These are phyloP conservation scores for Blastomussa wellsi DNA, from an alignment of 92 coral and sea anemone species.

Conservation along the genomic window DNA sequence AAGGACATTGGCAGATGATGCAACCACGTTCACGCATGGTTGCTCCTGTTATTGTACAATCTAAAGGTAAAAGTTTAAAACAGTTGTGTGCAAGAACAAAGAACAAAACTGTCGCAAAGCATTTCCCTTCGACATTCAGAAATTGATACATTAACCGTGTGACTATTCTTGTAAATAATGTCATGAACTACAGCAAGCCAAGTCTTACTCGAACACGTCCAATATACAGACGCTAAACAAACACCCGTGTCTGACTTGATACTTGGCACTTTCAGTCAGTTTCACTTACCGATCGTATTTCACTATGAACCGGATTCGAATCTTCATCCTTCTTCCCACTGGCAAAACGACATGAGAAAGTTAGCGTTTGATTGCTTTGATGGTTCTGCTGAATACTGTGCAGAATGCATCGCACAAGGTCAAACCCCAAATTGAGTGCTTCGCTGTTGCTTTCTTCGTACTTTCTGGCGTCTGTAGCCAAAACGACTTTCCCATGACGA, in stretches of 20 bases:
- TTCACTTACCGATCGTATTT: slow-evolving; percentile 72
- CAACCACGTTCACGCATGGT: slow-evolving; percentile 15
- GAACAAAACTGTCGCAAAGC: neutral
- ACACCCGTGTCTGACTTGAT: neutral
- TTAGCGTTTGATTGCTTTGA: slow-evolving; percentile 33
- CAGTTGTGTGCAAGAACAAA: slow-evolving; percentile 1
- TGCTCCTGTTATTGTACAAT: neutral
- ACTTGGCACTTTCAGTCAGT: neutral
- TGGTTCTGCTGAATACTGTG: slow-evolving; percentile 34
- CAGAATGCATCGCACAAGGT: slow-evolving; percentile 56
- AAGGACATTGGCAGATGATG: neutral
- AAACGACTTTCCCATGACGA: slow-evolving; percentile 34
- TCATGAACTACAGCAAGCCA: neutral
- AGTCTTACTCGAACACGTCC: neutral
- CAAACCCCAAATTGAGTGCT: slow-evolving; percentile 56
- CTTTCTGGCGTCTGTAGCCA: slow-evolving; percentile 19
- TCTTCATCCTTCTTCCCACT: slow-evolving; percentile 52
- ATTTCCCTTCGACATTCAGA: neutral
- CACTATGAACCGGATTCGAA: slow-evolving; percentile 45
- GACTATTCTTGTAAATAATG: neutral
- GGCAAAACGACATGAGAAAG: slow-evolving; percentile 42
- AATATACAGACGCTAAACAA: neutral
- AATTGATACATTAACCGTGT: neutral
- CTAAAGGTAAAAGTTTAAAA: neutral
- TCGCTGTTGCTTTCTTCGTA: slow-evolving; percentile 15